These are phyloP conservation scores for Drosophila conformis DNA, from an alignment of 2,888 invertebrate genomes.

Conservation along the genomic window DNA sequence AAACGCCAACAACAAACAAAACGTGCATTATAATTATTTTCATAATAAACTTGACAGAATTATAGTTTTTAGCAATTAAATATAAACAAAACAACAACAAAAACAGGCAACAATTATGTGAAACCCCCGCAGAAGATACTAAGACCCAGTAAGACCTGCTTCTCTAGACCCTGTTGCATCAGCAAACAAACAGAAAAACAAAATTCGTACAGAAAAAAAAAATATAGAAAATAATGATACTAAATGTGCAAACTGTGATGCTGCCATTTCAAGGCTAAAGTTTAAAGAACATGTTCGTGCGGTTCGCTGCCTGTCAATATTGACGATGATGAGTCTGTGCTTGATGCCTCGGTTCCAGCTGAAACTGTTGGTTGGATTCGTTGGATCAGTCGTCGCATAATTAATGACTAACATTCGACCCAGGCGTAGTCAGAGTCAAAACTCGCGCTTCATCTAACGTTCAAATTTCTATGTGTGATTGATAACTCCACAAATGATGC, in stretches of 20 bases:
- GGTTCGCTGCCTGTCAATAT: slow-evolving; percentile 70
- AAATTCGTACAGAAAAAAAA: slow-evolving; percentile 27
- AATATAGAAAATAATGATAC: slow-evolving; percentile 51
- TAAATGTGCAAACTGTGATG: slow-evolving; percentile 69
- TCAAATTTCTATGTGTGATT: slow-evolving; percentile 79
- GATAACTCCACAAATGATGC: slow-evolving; percentile 78
- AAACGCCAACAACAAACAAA: slow-evolving; percentile 36
- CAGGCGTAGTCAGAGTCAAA: slow-evolving; percentile 78
- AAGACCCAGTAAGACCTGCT: slow-evolving; percentile 61
- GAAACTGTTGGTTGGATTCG: slow-evolving; percentile 35
- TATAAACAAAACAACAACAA: slow-evolving; percentile 65
- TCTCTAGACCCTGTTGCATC: slow-evolving; percentile 64
- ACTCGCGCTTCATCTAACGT: slow-evolving; percentile 78
- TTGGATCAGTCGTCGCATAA: slow-evolving; percentile 66
- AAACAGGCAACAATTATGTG: slow-evolving; percentile 74
- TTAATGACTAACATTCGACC: slow-evolving; percentile 80
- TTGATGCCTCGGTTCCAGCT: slow-evolving; percentile 58
- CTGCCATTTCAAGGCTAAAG: slow-evolving; percentile 74
- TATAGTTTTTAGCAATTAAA: slow-evolving; percentile 82
- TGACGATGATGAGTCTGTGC: slow-evolving; percentile 76
- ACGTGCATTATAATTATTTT: slow-evolving; percentile 80
- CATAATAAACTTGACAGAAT: slow-evolving; percentile 81
- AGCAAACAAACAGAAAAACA: slow-evolving; percentile 26
- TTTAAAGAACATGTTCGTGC: slow-evolving; percentile 78
- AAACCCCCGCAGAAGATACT: slow-evolving; percentile 42